Evolutionary conservation across 1,140 invertebrate species (phyloP), one percentile per base, ranked within the genome.

Genomic region (Drosophila kanapiae): DNA sequence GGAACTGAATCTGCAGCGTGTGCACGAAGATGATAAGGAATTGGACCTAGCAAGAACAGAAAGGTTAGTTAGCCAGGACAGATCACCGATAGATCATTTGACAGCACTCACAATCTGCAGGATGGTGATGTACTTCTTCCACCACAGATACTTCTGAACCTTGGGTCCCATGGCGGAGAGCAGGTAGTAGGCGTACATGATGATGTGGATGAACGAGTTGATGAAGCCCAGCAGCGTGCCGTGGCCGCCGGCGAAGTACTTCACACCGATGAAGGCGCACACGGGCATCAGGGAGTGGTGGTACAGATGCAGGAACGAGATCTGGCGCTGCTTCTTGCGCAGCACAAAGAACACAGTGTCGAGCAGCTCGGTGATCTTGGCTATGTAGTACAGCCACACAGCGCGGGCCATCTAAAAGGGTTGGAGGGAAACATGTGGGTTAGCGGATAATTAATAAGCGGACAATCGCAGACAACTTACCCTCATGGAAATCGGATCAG

Each of bases 161-260:
- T 95, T 93, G 2, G 97, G 97, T 29, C 97, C 97, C 70, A 98
- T 93, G 0, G 97, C 96, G 0, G 97, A 94, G 1, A 98, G 93
- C 82, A 97, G 94, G 84, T 98, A 98, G 91, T 98, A 98, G 0
- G 94, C 93, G 86, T 98, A 98, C 97, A 98, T 98, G 31, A 97
- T 93, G 10, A 96, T 96, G 94, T 94, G 95, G 2, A 97, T 95
- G 64, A 95, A 95, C 72, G 96, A 96, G 92, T 99, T 99, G 75
- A 98, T 96, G n/a, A 96, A 92, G 18, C 96, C 96, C 5, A 97
- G 95, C 7, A 98, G 94, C 0, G 97, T 97, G 10, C 95, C 95
- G 84, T 98, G 97, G 13, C 97, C 97, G 76, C 97, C 95, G 91
- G 95, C 92, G 18, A 96, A 94, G 91, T 95, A 98, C 92, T 96